Conservation (phyloP, 2,888 invertebrate genomes). For the Nemotelus nigrinus region DNA sequence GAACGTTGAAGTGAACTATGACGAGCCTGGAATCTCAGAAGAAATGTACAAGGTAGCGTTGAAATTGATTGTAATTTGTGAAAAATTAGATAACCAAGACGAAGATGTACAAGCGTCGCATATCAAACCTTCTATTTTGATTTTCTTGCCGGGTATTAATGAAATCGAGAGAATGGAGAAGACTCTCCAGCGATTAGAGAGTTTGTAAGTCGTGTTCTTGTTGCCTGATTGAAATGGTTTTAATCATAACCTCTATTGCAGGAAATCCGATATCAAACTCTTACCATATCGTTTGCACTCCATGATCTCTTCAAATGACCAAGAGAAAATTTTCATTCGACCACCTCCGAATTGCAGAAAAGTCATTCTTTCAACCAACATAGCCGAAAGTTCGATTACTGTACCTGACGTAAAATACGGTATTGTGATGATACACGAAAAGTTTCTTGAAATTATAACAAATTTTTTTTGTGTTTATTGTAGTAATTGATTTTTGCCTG, state of each 20-base stretch:
- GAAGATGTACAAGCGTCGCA: slow-evolving; percentile 56
- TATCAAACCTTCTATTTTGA: slow-evolving; percentile 75
- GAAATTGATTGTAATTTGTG: slow-evolving; percentile 71
- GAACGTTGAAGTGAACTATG: slow-evolving; percentile 66
- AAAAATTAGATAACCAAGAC: slow-evolving; percentile 63
- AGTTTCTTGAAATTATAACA: background rate
- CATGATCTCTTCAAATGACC: slow-evolving; percentile 81
- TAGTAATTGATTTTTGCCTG: slow-evolving; percentile 92
- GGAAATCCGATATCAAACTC: slow-evolving; percentile 52
- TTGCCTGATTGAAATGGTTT: background rate
- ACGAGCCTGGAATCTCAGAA: slow-evolving; percentile 69
- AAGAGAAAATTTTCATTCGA: slow-evolving; percentile 68
- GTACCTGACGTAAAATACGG: slow-evolving; percentile 85
- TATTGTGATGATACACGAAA: slow-evolving; percentile 33
- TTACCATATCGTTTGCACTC: slow-evolving; percentile 71
- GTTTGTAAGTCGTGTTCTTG: slow-evolving; percentile 37
- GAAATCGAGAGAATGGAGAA: slow-evolving; percentile 81
- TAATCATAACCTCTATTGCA: slow-evolving; percentile 23
- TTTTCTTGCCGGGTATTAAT: slow-evolving; percentile 88
- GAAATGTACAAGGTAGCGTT: slow-evolving; percentile 72
- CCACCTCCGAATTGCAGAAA: slow-evolving; percentile 69
- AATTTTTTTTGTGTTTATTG: slow-evolving; percentile 46
- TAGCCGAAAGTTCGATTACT: slow-evolving; percentile 92
- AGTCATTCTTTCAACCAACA: slow-evolving; percentile 89
- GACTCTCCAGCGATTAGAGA: slow-evolving; percentile 56